Conservation (phyloP, 2,113 vertebrate genomes). For the Limanda limanda region DNA sequence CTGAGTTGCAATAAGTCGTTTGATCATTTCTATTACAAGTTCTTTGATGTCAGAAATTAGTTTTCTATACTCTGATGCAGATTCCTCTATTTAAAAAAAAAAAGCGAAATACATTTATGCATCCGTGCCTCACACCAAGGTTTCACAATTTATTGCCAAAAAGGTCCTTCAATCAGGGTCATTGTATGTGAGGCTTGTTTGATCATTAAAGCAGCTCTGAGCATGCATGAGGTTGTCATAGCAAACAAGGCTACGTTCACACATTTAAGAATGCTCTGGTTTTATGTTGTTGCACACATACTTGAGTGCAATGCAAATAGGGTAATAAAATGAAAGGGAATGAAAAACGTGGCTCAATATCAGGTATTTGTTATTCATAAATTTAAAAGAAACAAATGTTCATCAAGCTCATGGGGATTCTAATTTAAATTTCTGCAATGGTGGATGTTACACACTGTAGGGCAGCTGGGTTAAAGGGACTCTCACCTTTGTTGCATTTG, state of each 20-base stretch:
- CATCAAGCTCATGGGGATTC: not conserved
- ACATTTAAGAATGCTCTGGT: too few relatives aligned
- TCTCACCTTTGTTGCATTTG: too few relatives aligned
- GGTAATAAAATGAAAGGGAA: too few relatives aligned
- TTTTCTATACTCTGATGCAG: not conserved
- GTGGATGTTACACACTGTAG: too few relatives aligned
- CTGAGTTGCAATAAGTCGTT: not conserved
- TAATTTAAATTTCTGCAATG: not conserved
- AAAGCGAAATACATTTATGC: not conserved
- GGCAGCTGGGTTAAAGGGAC: too few relatives aligned
- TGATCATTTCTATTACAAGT: constrained; percentile 1
- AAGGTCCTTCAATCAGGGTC: not conserved
- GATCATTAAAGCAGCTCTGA: not conserved
- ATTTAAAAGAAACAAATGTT: not conserved
- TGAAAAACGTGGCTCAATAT: too few relatives aligned
- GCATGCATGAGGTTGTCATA: not conserved
- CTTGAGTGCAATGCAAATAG: too few relatives aligned
- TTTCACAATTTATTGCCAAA: not conserved
- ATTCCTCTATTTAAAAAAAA: not conserved
- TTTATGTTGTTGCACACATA: too few relatives aligned
- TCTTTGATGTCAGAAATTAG: not conserved
- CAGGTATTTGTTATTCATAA: too few relatives aligned
- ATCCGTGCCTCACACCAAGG: not conserved
- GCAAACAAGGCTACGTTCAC: too few relatives aligned
- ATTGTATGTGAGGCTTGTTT: not conserved